These are phyloP conservation scores for Zygogramma bicolorata DNA, from an alignment of 2,888 invertebrate genomes.

Conservation along the genomic window DNA sequence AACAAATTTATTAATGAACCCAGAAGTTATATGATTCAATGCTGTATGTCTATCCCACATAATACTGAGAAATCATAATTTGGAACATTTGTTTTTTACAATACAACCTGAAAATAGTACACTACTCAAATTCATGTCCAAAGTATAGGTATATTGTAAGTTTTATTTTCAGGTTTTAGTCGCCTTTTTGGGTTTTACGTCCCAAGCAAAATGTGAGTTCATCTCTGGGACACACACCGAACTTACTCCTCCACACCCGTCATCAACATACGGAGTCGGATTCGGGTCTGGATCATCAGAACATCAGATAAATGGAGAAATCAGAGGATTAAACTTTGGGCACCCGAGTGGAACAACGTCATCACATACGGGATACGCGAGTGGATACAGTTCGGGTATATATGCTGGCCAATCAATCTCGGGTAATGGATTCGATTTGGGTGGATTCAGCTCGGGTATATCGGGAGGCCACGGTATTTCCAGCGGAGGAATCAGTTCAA, in stretches of 20 bases:
- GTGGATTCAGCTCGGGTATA: background rate
- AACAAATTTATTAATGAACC: too few relatives aligned
- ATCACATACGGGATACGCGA: background rate
- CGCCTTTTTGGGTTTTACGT: slow-evolving; percentile 48
- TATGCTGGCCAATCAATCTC: slow-evolving; percentile 15
- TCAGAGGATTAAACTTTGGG: slow-evolving; percentile 17
- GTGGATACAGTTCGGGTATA: slow-evolving; percentile 12
- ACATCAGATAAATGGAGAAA: slow-evolving; percentile 29
- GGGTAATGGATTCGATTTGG: background rate
- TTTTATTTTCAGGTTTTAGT: slow-evolving; percentile 50
- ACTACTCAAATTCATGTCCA: too few relatives aligned
- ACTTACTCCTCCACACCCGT: slow-evolving; percentile 50
- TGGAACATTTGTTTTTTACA: too few relatives aligned
- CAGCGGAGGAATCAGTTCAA: background rate
- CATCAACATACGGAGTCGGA: slow-evolving; percentile 46
- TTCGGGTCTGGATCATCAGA: slow-evolving; percentile 39
- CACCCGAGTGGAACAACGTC: background rate
- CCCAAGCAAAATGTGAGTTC: slow-evolving; percentile 52
- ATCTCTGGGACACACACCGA: slow-evolving; percentile 47
- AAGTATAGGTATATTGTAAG: too few relatives aligned
- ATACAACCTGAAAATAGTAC: too few relatives aligned
- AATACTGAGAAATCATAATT: too few relatives aligned
- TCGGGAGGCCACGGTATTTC: background rate
- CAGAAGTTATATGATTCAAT: too few relatives aligned
- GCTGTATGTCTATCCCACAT: too few relatives aligned